Conservation (phyloP, 2,113 vertebrate species). For the Sceloporus undulatus region DNA sequence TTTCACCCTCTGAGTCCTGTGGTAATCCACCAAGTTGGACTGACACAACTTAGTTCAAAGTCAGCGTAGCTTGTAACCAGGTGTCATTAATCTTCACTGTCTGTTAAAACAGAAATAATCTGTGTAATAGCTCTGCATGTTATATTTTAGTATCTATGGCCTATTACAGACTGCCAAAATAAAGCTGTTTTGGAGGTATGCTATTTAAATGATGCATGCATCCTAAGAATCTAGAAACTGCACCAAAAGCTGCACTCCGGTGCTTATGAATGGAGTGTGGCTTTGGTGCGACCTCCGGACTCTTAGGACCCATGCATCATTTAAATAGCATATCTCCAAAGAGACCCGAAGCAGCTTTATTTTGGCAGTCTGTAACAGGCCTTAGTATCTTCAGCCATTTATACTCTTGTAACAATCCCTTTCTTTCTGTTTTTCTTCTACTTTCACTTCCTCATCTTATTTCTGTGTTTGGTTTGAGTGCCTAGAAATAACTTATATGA, state of each 20-base stretch:
- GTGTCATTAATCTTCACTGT: background rate
- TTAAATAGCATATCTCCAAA: no score
- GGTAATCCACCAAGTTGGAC: background rate
- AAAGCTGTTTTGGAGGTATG: no score
- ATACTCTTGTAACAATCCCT: background rate
- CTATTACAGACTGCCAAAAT: no score
- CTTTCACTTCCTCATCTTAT: background rate
- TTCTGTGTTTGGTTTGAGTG: background rate
- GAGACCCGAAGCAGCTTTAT: no score
- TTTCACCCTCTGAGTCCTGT: background rate
- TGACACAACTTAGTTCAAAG: background rate
- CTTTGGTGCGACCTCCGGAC: no score
- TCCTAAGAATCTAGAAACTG: no score
- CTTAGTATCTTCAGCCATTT: background rate
- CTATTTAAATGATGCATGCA: no score
- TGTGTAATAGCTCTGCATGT: background rate
- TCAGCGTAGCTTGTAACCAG: background rate
- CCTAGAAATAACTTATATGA: background rate
- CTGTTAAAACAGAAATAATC: background rate
- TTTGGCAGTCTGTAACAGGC: no score
- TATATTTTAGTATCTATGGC: background rate
- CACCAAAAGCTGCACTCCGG: no score
- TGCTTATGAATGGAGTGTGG: no score
- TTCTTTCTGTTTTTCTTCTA: background rate
- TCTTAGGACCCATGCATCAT: no score